Evolutionary conservation across 2,797 vertebrate genomes (phyloP).

Genomic region (Neosilurus hyrtlii): DNA sequence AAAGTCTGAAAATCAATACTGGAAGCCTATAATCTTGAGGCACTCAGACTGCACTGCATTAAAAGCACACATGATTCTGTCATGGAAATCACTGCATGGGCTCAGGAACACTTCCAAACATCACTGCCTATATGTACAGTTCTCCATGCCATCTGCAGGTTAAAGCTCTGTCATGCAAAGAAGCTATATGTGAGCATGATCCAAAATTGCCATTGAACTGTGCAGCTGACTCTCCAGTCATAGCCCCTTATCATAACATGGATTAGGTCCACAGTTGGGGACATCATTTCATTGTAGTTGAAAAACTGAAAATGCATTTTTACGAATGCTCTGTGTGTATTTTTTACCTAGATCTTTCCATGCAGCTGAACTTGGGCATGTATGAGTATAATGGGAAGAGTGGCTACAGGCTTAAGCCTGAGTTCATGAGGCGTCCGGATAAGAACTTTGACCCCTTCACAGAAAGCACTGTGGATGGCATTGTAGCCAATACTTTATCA

Average conservation of each 20-base stretch:
- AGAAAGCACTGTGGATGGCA: conserved; percentile 85
- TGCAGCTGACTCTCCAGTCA: too few relatives aligned
- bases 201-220: too few relatives aligned
- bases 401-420: conserved; percentile 85
- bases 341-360: conserved; percentile 78
- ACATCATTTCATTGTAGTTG: not conserved
- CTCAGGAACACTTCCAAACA: too few relatives aligned
- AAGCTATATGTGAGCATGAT: too few relatives aligned
- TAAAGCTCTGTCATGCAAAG: too few relatives aligned
- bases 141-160: too few relatives aligned
- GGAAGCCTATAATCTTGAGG: too few relatives aligned
- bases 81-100: too few relatives aligned
- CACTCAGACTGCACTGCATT: too few relatives aligned
- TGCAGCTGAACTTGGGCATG: conserved; percentile 89
- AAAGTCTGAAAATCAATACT: too few relatives aligned
- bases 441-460: conserved; percentile 88
- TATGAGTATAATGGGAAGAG: conserved; percentile 87
- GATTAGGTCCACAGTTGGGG: not conserved
- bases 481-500: conserved; percentile 75
- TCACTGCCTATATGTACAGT: too few relatives aligned
- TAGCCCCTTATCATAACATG: not conserved
- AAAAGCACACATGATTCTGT: too few relatives aligned
- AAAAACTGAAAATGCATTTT: not conserved
- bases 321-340: not conserved
- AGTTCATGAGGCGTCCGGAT: conserved; percentile 87